Conservation (phyloP, 1,140 invertebrate species). For the Brachionus manjavacas region DNA sequence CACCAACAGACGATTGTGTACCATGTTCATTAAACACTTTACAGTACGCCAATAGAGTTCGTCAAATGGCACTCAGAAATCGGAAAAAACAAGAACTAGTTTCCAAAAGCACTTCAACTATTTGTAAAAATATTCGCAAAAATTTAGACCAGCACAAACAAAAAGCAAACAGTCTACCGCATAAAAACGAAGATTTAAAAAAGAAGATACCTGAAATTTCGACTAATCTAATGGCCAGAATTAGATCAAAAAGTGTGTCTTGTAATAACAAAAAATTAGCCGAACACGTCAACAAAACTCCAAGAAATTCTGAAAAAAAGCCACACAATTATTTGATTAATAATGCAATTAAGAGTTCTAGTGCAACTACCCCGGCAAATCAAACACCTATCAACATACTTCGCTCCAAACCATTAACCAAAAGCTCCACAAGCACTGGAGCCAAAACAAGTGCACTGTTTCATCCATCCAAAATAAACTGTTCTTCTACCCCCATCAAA, state of each 20-base stretch:
- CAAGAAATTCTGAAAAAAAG: not conserved
- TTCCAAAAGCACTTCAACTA: not conserved
- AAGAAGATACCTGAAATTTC: not conserved
- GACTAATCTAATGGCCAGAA: not conserved
- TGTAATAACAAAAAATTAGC: not conserved
- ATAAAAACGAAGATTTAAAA: not conserved
- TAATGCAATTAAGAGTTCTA: not conserved
- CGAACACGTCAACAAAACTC: not conserved
- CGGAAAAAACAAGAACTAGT: not conserved
- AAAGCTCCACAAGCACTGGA: not conserved
- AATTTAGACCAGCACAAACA: not conserved
- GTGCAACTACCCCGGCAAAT: not conserved
- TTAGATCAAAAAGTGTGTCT: not conserved
- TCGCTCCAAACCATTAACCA: not conserved
- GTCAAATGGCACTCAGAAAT: slow-evolving; percentile 19
- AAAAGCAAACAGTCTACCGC: not conserved
- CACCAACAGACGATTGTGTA: slow-evolving; percentile 7
- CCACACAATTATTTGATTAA: not conserved
- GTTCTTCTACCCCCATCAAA: slow-evolving; percentile 53
- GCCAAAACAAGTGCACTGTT: slow-evolving; percentile 48
- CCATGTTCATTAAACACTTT: slow-evolving; percentile 25
- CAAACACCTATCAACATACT: not conserved
- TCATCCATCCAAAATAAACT: slow-evolving; percentile 52
- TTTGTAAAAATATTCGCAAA: not conserved
- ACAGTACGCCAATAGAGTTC: slow-evolving; percentile 24